These are phyloP conservation scores for Drosophila neotestacea DNA, from an alignment of 2,888 invertebrate genomes.

Conservation along the genomic window DNA sequence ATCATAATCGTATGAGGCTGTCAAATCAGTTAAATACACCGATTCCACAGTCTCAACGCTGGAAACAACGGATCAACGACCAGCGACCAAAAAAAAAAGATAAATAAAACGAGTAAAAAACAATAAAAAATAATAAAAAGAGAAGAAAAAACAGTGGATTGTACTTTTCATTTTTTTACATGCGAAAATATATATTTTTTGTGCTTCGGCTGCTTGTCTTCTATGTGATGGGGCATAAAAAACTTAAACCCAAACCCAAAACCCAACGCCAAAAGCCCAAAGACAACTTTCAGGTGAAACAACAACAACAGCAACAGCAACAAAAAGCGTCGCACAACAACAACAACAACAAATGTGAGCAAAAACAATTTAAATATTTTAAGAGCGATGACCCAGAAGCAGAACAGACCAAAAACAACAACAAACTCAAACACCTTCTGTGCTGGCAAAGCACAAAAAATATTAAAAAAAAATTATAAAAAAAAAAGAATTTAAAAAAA, in stretches of 20 bases:
- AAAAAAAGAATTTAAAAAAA: conserved; percentile 21
- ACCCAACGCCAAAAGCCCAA: conserved; percentile 38
- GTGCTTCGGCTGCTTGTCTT: conserved; percentile 56
- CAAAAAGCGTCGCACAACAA: conserved; percentile 2
- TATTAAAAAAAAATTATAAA: conserved; percentile 28
- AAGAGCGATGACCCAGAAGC: conserved; percentile 82
- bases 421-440: conserved; percentile 72
- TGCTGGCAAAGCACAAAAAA: conserved; percentile 56
- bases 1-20: conserved; percentile 38
- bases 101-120: conserved; percentile 13
- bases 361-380: conserved; percentile 79
- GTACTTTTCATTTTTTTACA: conserved; percentile 66
- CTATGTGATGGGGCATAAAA: conserved; percentile 74
- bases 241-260: conserved; percentile 17
- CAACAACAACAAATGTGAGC: conserved; percentile 28
- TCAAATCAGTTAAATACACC: conserved; percentile 73
- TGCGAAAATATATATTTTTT: conserved; percentile 48
- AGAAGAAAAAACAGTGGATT: conserved; percentile 51
- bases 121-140: neutral
- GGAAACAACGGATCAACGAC: conserved; percentile 71
- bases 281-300: conserved; percentile 81
- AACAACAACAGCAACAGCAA: conserved; percentile 39
- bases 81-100: conserved; percentile 23
- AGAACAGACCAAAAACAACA: conserved; percentile 48
- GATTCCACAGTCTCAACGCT: conserved; percentile 57